These are phyloP conservation scores for Oreortyx pictus DNA, from an alignment of 2,797 vertebrate genomes.

Conservation along the genomic window DNA sequence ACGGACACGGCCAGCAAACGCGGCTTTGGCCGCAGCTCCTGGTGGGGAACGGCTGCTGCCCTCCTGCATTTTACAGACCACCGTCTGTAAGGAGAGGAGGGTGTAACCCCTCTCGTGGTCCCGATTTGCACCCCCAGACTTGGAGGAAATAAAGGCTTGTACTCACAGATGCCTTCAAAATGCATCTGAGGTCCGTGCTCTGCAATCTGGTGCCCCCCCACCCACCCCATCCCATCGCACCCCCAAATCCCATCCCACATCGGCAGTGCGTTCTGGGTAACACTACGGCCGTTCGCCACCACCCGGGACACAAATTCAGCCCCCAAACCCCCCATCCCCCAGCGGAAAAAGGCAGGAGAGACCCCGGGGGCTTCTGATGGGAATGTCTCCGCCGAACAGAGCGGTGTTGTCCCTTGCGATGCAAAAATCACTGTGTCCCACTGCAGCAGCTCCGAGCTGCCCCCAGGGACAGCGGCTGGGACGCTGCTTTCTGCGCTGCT, in stretches of 20 bases:
- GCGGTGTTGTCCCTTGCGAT: not conserved
- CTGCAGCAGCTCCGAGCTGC: not conserved
- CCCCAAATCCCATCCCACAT: not conserved
- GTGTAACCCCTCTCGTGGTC: not conserved
- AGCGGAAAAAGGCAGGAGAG: not conserved
- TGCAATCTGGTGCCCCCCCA: not conserved
- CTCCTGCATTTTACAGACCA: too few species aligned
- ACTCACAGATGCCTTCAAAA: not conserved
- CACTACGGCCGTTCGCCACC: fast-evolving
- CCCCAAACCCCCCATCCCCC: fast-evolving
- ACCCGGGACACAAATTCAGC: not conserved
- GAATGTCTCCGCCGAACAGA: not conserved
- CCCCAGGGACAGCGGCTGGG: not conserved
- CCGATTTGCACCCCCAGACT: not conserved
- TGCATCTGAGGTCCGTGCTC: not conserved
- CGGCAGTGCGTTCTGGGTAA: not conserved
- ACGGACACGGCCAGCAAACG: fast-evolving
- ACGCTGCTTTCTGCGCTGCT: not conserved
- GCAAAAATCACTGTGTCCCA: not conserved
- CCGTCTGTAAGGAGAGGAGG: not conserved
- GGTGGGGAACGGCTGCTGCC: not conserved
- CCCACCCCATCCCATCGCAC: not conserved
- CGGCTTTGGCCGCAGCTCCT: not conserved
- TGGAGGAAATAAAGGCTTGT: not conserved
- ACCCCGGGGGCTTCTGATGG: not conserved